Conservation (phyloP, 2,888 invertebrate species). For the Elmis aenea region DNA sequence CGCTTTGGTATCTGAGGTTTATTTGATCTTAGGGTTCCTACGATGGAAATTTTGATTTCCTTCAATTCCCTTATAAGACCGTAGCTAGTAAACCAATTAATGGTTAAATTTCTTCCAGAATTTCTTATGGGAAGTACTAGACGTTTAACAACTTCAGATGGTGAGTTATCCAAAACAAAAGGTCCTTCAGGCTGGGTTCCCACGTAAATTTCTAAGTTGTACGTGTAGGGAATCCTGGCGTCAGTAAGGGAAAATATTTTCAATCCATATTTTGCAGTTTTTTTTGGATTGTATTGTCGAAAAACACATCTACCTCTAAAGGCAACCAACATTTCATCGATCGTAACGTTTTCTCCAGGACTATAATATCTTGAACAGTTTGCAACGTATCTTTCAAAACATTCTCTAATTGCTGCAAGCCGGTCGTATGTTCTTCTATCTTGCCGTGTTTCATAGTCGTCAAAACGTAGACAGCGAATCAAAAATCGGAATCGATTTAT, state of each 20-base stretch:
- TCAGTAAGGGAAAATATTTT: no score
- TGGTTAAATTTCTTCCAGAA: no score
- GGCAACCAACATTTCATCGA: conserved; percentile 8
- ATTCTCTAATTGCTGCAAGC: conserved; percentile 5
- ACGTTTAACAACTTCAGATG: no score
- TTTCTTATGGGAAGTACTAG: no score
- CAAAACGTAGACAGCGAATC: conserved; percentile 1
- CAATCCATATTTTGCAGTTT: not conserved
- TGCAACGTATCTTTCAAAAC: conserved; percentile 2
- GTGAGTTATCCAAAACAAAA: no score
- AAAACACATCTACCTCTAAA: conserved; percentile 9
- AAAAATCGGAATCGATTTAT: conserved; percentile 2
- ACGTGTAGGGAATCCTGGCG: no score
- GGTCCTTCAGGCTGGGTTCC: no score
- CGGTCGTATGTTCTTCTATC: conserved; percentile 5
- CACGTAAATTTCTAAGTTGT: no score
- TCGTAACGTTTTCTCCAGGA: conserved; percentile 7
- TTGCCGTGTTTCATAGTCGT: conserved; percentile 1
- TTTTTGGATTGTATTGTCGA: not conserved
- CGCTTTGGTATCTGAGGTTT: conserved; percentile 1
- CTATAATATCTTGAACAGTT: conserved; percentile 4
- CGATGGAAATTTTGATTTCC: not conserved
- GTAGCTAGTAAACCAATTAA: not conserved
- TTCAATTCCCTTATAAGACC: not conserved
- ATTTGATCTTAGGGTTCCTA: not conserved